These are phyloP conservation scores for Hippolais icterina DNA, from an alignment of 2,113 vertebrate genomes.

Conservation along the genomic window DNA sequence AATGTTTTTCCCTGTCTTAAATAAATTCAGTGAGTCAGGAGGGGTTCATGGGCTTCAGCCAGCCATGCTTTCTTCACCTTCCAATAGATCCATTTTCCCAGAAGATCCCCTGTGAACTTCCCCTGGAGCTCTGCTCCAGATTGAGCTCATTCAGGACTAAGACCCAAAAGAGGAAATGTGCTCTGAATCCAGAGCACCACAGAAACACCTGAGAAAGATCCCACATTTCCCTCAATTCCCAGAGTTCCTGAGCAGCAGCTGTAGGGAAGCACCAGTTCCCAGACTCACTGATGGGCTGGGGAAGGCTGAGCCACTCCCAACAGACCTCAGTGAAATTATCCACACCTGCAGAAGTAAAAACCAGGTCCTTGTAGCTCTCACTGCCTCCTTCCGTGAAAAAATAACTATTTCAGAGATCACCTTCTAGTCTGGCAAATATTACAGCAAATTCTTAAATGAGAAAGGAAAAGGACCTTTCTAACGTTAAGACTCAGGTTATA, in stretches of 20 bases:
- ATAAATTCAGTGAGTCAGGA: not conserved
- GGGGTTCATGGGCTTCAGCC: not conserved
- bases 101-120: not conserved
- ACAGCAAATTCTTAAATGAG: not conserved
- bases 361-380: not conserved
- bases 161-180: not conserved
- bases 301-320: not conserved
- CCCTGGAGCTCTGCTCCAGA: not conserved
- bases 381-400: not conserved
- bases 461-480: not conserved
- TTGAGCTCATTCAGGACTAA: not conserved
- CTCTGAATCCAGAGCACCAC: not conserved
- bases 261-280: not conserved
- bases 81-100: not conserved
- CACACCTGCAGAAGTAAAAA: not conserved
- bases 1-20: not conserved
- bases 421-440: not conserved
- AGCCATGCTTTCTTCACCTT: not conserved
- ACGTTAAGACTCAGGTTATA: not conserved
- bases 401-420: not conserved
- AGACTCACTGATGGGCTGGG: not conserved
- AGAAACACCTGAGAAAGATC: not conserved
- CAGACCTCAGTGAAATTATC: not conserved
- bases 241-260: not conserved
- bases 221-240: not conserved